Evolutionary conservation across 2,113 vertebrate genomes (phyloP).

Genomic region (Phrynosoma platyrhinos): DNA sequence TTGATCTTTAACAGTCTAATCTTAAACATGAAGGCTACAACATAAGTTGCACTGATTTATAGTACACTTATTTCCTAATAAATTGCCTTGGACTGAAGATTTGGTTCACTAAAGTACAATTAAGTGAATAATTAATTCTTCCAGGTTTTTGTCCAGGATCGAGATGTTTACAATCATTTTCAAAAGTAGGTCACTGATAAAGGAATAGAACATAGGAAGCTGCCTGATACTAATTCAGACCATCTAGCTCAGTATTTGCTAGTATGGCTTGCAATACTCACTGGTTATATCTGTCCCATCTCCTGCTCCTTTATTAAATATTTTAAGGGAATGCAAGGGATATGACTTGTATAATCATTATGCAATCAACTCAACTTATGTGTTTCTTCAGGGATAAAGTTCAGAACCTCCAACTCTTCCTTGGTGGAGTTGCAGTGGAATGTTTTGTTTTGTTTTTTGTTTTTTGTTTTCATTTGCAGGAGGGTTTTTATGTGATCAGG

Average conservation of each 20-base stretch:
- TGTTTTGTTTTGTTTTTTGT: too few relatives aligned
- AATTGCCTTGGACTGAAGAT: not conserved
- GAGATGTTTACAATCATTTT: not conserved
- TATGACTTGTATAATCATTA: not conserved
- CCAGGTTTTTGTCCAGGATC: not conserved
- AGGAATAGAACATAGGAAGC: not conserved
- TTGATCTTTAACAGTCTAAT: not conserved
- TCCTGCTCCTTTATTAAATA: not conserved
- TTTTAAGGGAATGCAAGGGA: not conserved
- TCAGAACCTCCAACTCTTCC: too few relatives aligned
- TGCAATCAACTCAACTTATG: too few relatives aligned
- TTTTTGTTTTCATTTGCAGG: too few relatives aligned
- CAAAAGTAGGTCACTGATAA: not conserved
- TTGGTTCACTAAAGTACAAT: not conserved
- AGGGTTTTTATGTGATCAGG: too few relatives aligned
- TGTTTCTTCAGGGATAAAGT: too few relatives aligned
- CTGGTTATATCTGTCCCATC: not conserved
- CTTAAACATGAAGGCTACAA: not conserved
- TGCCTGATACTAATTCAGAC: not conserved
- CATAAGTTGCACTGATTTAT: not conserved
- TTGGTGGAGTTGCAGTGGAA: too few relatives aligned
- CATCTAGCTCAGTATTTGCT: not conserved
- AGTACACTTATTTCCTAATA: not conserved
- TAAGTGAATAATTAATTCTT: not conserved
- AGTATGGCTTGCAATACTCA: not conserved